These are phyloP conservation scores for Rapana venosa DNA, from an alignment of 2,888 invertebrate species.

Conservation along the genomic window DNA sequence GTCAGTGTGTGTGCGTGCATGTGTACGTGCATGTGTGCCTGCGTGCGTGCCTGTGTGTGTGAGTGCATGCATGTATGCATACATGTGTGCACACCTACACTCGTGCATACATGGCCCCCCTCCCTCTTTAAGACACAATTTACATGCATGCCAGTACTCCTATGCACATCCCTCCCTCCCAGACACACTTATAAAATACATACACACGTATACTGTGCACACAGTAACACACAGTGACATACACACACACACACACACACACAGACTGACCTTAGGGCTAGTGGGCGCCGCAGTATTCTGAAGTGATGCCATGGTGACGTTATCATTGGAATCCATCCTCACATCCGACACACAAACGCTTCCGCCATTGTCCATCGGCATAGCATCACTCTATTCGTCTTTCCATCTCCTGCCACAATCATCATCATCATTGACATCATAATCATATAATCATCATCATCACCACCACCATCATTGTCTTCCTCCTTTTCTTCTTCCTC, in stretches of 20 bases:
- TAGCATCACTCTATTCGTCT: constrained; percentile 10
- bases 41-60: no score
- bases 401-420: not conserved
- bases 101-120: no score
- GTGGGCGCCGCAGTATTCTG: constrained; percentile 23
- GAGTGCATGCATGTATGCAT: no score
- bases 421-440: not conserved
- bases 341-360: constrained; percentile 45
- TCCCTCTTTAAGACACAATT: not conserved
- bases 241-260: not conserved
- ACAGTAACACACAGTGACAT: not conserved
- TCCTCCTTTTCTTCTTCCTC: no score
- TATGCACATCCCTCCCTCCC: not conserved
- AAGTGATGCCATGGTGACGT: constrained; percentile 44
- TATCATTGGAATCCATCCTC: constrained; percentile 49
- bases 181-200: not conserved
- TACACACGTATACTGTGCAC: not conserved
- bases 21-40: no score
- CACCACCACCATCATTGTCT: not conserved
- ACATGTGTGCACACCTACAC: no score
- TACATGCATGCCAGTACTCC: not conserved
- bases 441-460: not conserved
- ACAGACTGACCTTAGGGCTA: constrained; percentile 24
- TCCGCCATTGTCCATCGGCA: constrained; percentile 46
- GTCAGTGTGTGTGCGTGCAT: no score